Evolutionary conservation across 64 coral and sea anemone genomes (phyloP).

Genomic region (Cladopsammia gracilis): DNA sequence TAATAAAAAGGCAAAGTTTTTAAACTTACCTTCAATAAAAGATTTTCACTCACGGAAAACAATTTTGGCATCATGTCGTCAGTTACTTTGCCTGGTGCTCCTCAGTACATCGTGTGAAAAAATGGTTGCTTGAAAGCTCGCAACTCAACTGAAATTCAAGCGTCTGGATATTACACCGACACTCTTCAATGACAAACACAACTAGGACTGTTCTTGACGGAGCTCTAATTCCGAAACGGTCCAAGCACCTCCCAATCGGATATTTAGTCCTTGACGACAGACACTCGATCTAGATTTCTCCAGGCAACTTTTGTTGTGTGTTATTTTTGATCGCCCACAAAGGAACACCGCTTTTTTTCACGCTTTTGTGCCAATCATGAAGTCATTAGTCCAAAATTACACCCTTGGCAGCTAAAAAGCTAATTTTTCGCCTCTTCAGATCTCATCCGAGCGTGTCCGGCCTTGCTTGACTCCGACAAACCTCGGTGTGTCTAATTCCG

Average conservation of each 20-base stretch:
- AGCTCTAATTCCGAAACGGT: background rate
- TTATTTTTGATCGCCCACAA: slow-evolving; percentile 13
- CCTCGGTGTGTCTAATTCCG: too few relatives aligned
- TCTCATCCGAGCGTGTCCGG: slow-evolving; percentile 12
- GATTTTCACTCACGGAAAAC: background rate
- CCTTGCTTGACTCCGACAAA: background rate
- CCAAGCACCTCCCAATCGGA: background rate
- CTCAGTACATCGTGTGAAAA: slow-evolving; percentile 21
- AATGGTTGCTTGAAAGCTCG: background rate
- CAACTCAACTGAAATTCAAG: background rate
- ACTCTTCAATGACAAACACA: slow-evolving; percentile 20
- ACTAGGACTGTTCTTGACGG: background rate
- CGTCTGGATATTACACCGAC: background rate
- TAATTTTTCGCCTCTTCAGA: slow-evolving; percentile 40
- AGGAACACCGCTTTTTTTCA: background rate
- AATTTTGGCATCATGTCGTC: background rate
- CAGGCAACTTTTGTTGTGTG: background rate
- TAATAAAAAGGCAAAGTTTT: background rate
- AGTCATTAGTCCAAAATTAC: background rate
- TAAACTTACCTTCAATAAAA: slow-evolving; percentile 32
- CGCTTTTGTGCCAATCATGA: background rate
- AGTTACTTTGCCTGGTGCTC: background rate
- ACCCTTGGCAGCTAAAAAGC: slow-evolving; percentile 16
- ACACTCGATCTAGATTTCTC: background rate
- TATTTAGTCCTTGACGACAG: slow-evolving; percentile 7